Evolutionary conservation across 1,140 invertebrate genomes (phyloP), one percentile per base, ranked within the genome.

Genomic region (Hirudo medicinalis): DNA sequence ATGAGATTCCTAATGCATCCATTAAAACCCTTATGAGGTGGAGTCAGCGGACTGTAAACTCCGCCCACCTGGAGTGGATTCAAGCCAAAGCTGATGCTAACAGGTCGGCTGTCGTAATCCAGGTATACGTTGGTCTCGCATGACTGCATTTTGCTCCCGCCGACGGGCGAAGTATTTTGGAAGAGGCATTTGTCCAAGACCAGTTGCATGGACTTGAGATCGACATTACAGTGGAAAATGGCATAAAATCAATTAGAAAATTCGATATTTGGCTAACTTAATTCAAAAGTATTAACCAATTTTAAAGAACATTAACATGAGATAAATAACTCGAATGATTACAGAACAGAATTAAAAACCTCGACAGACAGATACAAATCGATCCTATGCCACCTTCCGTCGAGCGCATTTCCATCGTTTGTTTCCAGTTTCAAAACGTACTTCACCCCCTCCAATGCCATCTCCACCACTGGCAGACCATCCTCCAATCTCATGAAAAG

Each of bases 361-460:
- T 49, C 43, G 1, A 49, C 43, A 49, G 43, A 8, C 15, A 49
- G 43, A 49, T 49, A 54, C 66, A 29, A 20, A 11, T 63, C 32
- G 13, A 63, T 32, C 11, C 25, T 11, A 27, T 63, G 32, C 32
- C 60, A 63, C 0, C 60, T 27, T 63, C n/a, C 27, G 20, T 76
- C 90, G 89, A 0, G 91, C 90, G 83, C 60, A 69, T 3, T 63
- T 22, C 25, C 71, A 70, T n/a, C 40, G 13, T 15, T 29, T 69
- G 40, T 78, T 74, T 0, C 77, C 78, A 75, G 92, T 90, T 0
- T 97, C 88, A 78, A 88, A 85, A 19, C 97, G 81, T 79, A 93
- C 91, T 72, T 94, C 81, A 93, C 93, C 0, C 92, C 93, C 3
- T 94, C 94, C 82, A 97, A 96, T 82, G 97, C 92, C 71, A 97